Base-by-base conservation (phyloP, 2,888 invertebrate genomes). In the Ennomos quercinarius region DNA sequence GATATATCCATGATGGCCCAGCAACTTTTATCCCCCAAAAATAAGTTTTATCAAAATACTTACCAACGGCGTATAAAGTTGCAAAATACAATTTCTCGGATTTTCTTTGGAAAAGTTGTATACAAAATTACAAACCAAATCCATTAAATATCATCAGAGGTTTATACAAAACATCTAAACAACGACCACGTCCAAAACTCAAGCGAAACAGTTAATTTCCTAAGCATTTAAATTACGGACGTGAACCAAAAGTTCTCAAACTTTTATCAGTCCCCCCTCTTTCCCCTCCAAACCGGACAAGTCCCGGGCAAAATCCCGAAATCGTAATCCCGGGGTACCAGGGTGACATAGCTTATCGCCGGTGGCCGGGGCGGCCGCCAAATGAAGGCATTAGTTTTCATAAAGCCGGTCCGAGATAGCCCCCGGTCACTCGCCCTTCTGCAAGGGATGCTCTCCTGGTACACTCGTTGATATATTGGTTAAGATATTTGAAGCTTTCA, bases 331-430 rank as follows among this genome's bases (percentile, higher is more conserved):
- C 82, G 78, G 71, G 83, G 81, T 82, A 87, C 87, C 84, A 86
- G 87, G 86, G 84, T 80, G 88, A 86, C 89, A 84, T 84, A 81
- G 89, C 90, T 91, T 91, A 91, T 91, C 89, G 86, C 78, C 73
- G 72, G 82, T 80, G 78, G 78, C 80, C 84, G 84, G 80, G 80
- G 82, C 81, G 80, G 81, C 81, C 83, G 85, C 86, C 88, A 89
- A 90, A 91, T 90, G 89, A 90, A 91, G 88, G 90, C 90, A 91
- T 91, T 91, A 89, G 91, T 91, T 90, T 90, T 89, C 90, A 90
- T 91, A 90, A 91, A 89, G 86, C 89, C 84, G 70, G 74, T 73
- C 74, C 83, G 80, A 82, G 88, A 86, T 87, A 86, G 86, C 86
- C 83, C 52, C 78, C 81, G 84, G 84, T 83, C 83, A 80, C 40